Evolutionary conservation across 2,113 vertebrate genomes (phyloP).

Genomic region (Mandrillus leucophaeus): DNA sequence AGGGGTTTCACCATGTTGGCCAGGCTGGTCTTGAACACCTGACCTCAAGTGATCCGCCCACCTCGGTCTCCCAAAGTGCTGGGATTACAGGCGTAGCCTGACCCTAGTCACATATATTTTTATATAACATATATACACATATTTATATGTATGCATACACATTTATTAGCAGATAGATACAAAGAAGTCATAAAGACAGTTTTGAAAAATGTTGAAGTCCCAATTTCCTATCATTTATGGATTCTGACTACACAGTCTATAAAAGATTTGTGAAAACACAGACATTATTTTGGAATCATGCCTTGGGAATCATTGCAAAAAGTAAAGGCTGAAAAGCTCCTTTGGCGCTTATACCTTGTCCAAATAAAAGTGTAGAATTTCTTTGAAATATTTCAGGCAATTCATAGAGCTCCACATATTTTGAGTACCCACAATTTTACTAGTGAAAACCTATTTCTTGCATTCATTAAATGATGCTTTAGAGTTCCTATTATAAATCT

Average conservation of each 20-base stretch:
- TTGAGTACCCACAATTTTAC: neutral
- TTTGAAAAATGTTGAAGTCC: neutral
- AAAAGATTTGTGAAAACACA: neutral
- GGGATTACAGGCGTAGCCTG: too few species aligned
- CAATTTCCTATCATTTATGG: neutral
- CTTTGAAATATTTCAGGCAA: neutral
- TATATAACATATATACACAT: neutral
- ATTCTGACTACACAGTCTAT: neutral
- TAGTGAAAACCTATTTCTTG: neutral
- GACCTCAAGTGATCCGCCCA: too few species aligned
- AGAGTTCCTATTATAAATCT: neutral
- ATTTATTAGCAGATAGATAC: neutral
- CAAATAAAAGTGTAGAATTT: neutral
- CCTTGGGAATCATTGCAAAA: neutral
- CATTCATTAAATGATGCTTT: neutral
- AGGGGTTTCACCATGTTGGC: too few species aligned
- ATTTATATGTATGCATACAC: neutral
- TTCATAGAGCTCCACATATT: neutral
- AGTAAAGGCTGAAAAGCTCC: neutral
- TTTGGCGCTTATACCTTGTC: neutral
- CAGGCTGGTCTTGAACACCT: too few species aligned
- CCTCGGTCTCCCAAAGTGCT: too few species aligned
- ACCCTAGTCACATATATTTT: neutral
- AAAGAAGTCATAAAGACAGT: neutral
- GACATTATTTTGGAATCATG: conserved; percentile 13